phyloP scores from a whole-genome alignment of 2,113 vertebrate species.

The Nycticebus coucang region DNA sequence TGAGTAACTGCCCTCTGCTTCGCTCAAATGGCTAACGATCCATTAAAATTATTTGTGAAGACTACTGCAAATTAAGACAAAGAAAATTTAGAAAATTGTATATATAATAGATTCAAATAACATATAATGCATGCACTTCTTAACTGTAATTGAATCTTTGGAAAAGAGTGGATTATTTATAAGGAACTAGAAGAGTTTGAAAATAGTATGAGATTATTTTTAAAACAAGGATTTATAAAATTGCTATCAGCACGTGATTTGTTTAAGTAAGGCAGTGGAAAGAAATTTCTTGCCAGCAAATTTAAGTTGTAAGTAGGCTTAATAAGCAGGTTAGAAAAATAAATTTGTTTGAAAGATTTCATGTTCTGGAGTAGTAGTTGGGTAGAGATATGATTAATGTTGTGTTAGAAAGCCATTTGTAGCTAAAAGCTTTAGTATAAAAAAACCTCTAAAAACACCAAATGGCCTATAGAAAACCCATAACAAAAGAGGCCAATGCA shows the following conservation, averaged over 20 bases:
- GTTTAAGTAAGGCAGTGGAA: background rate
- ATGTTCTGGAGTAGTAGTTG: background rate
- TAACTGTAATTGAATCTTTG: background rate
- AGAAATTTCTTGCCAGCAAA: background rate
- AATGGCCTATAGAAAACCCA: background rate
- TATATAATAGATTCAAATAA: background rate
- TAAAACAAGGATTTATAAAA: background rate
- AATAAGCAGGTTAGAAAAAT: background rate
- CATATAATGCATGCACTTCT: background rate
- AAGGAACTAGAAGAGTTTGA: background rate
- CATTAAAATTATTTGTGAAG: background rate
- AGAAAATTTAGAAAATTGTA: background rate
- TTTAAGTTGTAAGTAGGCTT: background rate
- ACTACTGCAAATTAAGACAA: background rate
- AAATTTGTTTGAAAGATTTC: background rate
- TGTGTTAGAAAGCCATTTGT: background rate
- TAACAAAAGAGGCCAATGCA: background rate
- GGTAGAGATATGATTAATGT: background rate
- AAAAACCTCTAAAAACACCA: background rate
- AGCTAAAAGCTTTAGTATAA: background rate
- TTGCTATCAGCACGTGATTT: background rate
- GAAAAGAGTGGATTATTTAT: background rate
- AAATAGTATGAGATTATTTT: constrained; percentile 5
- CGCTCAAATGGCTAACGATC: background rate
- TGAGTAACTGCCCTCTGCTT: background rate